Base-by-base conservation (phyloP, 2,888 invertebrate species). In the Catocala fraxini region DNA sequence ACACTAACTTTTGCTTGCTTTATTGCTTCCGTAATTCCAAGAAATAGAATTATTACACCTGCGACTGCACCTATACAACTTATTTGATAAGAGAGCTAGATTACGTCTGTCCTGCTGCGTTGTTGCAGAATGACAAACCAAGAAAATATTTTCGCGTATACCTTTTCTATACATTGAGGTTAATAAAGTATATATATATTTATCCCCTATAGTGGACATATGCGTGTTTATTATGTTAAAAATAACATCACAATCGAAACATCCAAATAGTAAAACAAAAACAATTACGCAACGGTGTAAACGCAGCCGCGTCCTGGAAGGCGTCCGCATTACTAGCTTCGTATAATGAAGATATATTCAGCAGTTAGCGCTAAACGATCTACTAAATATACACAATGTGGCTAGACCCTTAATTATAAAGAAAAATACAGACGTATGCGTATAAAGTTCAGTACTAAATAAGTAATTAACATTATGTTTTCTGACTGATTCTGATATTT, bases 221-320 rank as follows among this genome's bases (percentile, higher is more conserved):
- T 25, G 25, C 25, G 25, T 25, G 1, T 25, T 0, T 4, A 4
- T 25, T 25, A 6, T 39, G 6, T 1, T 39, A 0, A 6, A 39
- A 39, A 7, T 9, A 39, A 9, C 9, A 35, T 6, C 35, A 35
- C 5, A 35, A 6, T 6, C 13, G 7, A 6, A 13, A 5, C 45
- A 13, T 46, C 15, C 9, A 46, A 13, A 13, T 46, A 15, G 5
- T 11, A 42, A 42, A 42, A 10, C 42, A 11, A 15, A 52, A 51
- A 6, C 51, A 45, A 46, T 70, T 78, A 75, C 77, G n/a, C 61
- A 53, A 60, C 86, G 80, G 87, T 90, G 86, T 87, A 63, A 88
- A 65, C 69, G 15, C 63, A 59, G 57, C 71, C 73, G 54, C 67
- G 65, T 75, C 74, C 72, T 74, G 49, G 65, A 63, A 56, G 63